Percentiles rank a stretch among this genome's conserved stretches.
Evolutionary conservation across 2,888 invertebrate genomes (phyloP).

Genomic region (Eugnorisma glareosa): DNA sequence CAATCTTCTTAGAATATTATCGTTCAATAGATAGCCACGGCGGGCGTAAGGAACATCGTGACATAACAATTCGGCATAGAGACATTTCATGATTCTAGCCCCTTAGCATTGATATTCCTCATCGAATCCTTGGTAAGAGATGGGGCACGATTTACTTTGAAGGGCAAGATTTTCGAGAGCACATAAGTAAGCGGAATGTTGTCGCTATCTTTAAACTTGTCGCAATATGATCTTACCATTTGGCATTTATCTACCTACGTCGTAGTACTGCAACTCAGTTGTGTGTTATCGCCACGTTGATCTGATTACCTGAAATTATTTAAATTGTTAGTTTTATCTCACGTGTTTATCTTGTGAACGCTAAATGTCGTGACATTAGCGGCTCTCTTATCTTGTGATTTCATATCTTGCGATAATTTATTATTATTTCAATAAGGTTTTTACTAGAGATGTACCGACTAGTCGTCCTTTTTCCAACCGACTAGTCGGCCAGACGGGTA

Average conservation of each 20-base stretch:
- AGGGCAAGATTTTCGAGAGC: not conserved
- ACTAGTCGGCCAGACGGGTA: too few relatives aligned
- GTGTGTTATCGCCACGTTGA: not conserved
- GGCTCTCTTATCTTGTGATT: not conserved
- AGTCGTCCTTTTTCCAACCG: not conserved
- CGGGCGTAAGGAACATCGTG: not conserved
- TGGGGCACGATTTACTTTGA: not conserved
- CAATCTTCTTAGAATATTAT: not conserved
- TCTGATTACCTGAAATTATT: not conserved
- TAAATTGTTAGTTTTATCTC: not conserved
- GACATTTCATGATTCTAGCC: not conserved
- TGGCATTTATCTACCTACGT: not conserved
- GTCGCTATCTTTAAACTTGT: too few relatives aligned
- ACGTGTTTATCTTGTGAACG: slow-evolving; percentile 4
- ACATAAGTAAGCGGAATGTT: not conserved
- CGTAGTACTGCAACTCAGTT: not conserved
- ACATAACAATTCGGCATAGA: not conserved
- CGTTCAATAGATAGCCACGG: not conserved
- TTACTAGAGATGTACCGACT: not conserved
- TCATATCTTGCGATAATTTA: not conserved
- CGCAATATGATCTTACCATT: not conserved
- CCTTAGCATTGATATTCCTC: not conserved
- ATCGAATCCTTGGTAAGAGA: not conserved
- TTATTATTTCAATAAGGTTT: not conserved
- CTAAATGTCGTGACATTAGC: not conserved